Conservation (phyloP, 2,888 invertebrate genomes). For the Stenolophus ochropezus region DNA sequence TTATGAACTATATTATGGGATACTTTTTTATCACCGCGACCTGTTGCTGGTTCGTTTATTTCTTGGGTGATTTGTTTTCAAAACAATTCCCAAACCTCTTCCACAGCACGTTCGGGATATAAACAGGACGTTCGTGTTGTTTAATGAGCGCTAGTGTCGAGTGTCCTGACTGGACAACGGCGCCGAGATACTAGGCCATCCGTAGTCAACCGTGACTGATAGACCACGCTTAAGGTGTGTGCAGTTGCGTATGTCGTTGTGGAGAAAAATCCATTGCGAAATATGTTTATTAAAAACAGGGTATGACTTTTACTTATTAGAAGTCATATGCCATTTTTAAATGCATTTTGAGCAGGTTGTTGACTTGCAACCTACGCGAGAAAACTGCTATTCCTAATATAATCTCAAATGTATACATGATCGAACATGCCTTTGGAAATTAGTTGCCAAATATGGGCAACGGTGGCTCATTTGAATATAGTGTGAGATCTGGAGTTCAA, state of each 20-base stretch:
- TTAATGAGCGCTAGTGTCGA: background rate
- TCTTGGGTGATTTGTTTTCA: background rate
- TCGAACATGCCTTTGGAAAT: too few species aligned
- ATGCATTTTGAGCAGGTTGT: too few species aligned
- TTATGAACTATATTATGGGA: too few species aligned
- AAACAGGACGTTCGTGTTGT: background rate
- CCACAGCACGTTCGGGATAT: background rate
- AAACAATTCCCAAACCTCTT: background rate
- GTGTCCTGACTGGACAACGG: background rate
- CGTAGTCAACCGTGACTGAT: constrained; percentile 31
- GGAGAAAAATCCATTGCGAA: background rate
- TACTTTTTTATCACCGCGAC: too few species aligned
- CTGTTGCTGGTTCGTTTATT: background rate
- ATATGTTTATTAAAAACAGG: background rate
- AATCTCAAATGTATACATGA: too few species aligned
- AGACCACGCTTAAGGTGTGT: constrained; percentile 25
- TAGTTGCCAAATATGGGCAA: too few species aligned
- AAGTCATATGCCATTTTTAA: too few species aligned
- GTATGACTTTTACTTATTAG: background rate
- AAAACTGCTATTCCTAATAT: too few species aligned
- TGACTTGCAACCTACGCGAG: too few species aligned
- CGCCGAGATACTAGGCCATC: constrained; percentile 19
- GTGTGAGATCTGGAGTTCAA: too few species aligned
- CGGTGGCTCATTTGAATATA: too few species aligned
- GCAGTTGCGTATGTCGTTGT: background rate